Conservation (phyloP, 2,888 invertebrate species). For the Norana najaformis region DNA sequence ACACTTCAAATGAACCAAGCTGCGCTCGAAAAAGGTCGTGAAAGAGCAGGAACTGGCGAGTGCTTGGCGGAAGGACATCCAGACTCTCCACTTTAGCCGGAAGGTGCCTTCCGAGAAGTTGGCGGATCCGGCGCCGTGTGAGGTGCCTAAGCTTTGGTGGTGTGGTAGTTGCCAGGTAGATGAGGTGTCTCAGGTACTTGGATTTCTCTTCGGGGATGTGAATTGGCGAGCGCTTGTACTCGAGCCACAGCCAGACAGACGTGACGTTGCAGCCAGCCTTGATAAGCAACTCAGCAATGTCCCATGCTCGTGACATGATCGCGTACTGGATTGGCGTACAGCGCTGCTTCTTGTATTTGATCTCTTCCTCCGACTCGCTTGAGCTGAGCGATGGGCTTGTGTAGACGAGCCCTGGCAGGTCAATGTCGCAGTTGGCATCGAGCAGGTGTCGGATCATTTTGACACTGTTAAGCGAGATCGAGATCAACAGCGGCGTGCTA, state of each 20-base stretch:
- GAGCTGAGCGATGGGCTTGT: conserved; percentile 35
- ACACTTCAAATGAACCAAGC: conserved; percentile 45
- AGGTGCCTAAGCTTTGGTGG: conserved; percentile 41
- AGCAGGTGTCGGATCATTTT: conserved; percentile 39
- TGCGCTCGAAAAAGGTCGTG: conserved; percentile 43
- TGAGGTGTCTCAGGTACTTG: conserved; percentile 38
- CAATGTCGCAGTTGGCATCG: conserved; percentile 44
- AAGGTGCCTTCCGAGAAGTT: conserved; percentile 39
- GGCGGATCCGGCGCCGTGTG: conserved; percentile 36
- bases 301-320: conserved; percentile 42
- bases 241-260: conserved; percentile 41
- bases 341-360: conserved; percentile 34
- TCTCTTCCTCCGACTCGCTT: conserved; percentile 41
- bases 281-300: conserved; percentile 45
- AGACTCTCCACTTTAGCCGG: conserved; percentile 38
- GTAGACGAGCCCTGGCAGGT: conserved; percentile 37
- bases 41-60: conserved; percentile 40
- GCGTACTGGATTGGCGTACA: conserved; percentile 43
- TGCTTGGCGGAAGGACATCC: conserved; percentile 31
- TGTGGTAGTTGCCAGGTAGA: conserved; percentile 28
- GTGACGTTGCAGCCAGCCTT: conserved; percentile 43
- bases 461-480: conserved; percentile 43
- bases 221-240: conserved; percentile 35
- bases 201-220: conserved; percentile 42
- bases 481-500: conserved; percentile 46